Evolutionary conservation across 1,140 invertebrate species (phyloP).

Genomic region (Sinella curviseta): DNA sequence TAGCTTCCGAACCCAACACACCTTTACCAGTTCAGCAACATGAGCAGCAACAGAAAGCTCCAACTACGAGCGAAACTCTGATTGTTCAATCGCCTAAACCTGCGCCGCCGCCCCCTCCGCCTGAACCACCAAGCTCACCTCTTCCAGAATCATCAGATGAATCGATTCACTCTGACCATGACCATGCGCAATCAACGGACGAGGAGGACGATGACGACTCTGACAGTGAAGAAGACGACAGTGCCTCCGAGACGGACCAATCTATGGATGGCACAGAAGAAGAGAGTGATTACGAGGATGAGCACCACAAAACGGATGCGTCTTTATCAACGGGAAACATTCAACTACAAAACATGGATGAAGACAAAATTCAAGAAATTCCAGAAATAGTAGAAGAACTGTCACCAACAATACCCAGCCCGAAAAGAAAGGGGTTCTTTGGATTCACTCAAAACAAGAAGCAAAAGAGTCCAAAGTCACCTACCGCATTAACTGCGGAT

Average conservation of each 20-base stretch:
- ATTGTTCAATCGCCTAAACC: not conserved
- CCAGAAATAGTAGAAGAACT: not conserved
- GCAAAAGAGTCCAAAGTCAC: not conserved
- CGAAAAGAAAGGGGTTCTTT: constrained; percentile 5
- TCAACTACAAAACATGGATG: not conserved
- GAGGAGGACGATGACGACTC: constrained; percentile 3
- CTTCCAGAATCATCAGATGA: not conserved
- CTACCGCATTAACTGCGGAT: not conserved
- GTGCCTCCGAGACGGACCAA: not conserved
- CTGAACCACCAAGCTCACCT: too few relatives aligned
- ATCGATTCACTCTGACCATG: not conserved
- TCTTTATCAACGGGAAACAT: not conserved
- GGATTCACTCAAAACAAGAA: not conserved
- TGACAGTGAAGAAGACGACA: not conserved
- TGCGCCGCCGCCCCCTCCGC: not conserved
- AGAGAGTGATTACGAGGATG: not conserved
- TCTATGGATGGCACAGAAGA: not conserved
- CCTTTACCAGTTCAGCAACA: not conserved
- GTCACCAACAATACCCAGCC: constrained; percentile 13
- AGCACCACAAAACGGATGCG: not conserved
- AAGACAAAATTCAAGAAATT: not conserved
- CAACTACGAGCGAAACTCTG: not conserved
- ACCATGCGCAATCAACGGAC: not conserved
- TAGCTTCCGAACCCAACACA: not conserved
- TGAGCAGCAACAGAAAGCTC: not conserved